A percentile compares a stretch with the other conserved stretches of the same genome.
phyloP scores from a whole-genome alignment of 2,113 vertebrate species.

The Hemibagrus wyckioides region DNA sequence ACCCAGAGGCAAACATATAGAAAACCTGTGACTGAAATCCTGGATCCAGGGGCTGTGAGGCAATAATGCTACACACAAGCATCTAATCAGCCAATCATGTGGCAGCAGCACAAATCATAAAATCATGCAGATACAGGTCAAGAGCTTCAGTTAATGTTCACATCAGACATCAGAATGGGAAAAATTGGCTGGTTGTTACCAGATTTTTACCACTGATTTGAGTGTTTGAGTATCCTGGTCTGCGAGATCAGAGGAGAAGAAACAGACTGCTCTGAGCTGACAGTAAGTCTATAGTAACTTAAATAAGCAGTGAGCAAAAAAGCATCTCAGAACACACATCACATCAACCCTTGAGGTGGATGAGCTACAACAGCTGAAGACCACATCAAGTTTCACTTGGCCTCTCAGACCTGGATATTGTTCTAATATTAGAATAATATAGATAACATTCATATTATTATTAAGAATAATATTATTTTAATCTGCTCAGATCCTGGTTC shows the following conservation, averaged over 20 bases:
- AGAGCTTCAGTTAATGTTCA: not conserved
- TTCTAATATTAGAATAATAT: too few relatives aligned
- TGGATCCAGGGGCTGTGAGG: too few relatives aligned
- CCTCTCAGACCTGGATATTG: too few relatives aligned
- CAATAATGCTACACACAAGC: too few relatives aligned
- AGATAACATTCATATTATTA: too few relatives aligned
- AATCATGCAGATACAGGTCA: not conserved
- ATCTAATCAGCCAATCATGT: not conserved
- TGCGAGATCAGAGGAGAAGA: not conserved
- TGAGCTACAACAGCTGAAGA: not conserved
- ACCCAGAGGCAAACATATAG: too few relatives aligned
- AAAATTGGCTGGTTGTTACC: not conserved
- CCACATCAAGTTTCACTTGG: not conserved
- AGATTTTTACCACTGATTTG: not conserved
- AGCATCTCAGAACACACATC: not conserved
- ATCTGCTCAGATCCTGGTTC: too few relatives aligned
- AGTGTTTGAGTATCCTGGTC: not conserved
- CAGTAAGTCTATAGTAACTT: not conserved
- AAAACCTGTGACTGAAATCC: too few relatives aligned
- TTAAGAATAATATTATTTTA: too few relatives aligned
- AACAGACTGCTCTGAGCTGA: not conserved
- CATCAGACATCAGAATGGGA: not conserved
- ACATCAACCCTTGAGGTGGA: not conserved
- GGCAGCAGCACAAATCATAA: not conserved
- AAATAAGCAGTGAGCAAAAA: not conserved